Evolutionary conservation across 2,888 invertebrate genomes (phyloP), one percentile per base, ranked within the genome.

Genomic region (Caenorhabditis plicata): DNA sequence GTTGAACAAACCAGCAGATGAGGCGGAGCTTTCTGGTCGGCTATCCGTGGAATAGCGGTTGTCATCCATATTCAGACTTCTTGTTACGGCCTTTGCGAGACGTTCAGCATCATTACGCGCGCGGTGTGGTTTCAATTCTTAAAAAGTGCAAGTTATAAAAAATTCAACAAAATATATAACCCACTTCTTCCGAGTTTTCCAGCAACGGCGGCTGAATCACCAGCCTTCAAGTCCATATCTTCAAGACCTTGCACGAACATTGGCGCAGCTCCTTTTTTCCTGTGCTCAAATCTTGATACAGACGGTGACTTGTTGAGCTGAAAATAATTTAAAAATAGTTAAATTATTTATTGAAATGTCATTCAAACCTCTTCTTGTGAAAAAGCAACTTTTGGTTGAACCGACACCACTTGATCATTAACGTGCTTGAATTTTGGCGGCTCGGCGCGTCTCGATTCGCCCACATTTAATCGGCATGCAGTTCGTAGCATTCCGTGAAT

Each of bases 171-270:
- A n/a, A n/a, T n/a, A n/a, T n/a, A n/a, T n/a, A n/a, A n/a, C n/a
- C n/a, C n/a, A n/a, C n/a, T 71, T 60, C 68, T 67, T 25, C 64
- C 63, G 31, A 78, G 52, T 47, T 75, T 72, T 40, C 78, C 79
- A 31, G 76, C 74, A 13, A 79, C 75, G 9, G 77, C 78, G 36
- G 74, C 77, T 23, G 71, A 71, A 32, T 70, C 74, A 29, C 80
- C 80, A 13, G 76, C 77, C 48, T 73, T 71, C 43, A 80, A 51
- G 40, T 80, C 78, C 67, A 80, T 66, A 52, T 80, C 79, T 46
- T 77, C 73, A 8, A 80, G 54, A 20, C 80, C 80, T 38, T 69
- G 66, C 32, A 78, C 68, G 53, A 79, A 79, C 20, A 54, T 58
- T 17, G 78, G 78, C 26, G 79, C 73, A 42, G 74, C 71, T 40